Base-by-base conservation (phyloP, 2,113 vertebrate genomes). In the Merops nubicus region DNA sequence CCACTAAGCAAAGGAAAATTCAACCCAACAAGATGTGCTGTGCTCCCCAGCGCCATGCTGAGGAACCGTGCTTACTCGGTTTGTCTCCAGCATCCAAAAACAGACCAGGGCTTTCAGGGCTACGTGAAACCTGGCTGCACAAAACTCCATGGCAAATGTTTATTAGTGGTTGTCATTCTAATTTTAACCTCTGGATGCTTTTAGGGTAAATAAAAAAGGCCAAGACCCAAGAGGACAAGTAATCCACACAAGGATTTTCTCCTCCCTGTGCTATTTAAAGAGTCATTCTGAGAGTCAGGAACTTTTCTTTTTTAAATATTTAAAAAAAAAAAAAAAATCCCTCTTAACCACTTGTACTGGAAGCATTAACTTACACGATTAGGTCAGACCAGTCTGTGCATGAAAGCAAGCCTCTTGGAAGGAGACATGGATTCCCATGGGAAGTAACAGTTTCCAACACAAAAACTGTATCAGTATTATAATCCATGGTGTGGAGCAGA, bases 161-260 rank as follows among this genome's bases (percentile, higher is more conserved):
- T 90, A 51, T 73, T 69, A 70, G 51, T 1, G 1, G 20, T 34
- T 65, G 31, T 26, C 31, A 43, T 60, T 85, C 53, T 68, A 90
- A 85, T 89, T 96, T 91, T 85, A 94, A 85, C n/a, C 40, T 59
- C 53, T 54, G 29, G 42, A 40, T 8, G 36, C 62, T 80, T 86
- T 89, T 70, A 77, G 28, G 45, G 21, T 45, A 13, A 36, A 47
- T n/a, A 6, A 74, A 74, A 84, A 87, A 84, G 83, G 62, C 12
- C 42, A 73, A 91, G 91, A 60, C 40, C 33, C 81, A 89, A 38
- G 42, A 81, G 81, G 68, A 29, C 47, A 87, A 67, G 54, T 34
- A 93, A 85, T 56, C 43, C 74, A 85, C 18, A 10, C 2, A 53
- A 3, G 9, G 54, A 88, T 68, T 53, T 17, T 85, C 21, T 75